Conservation (phyloP, 2,888 invertebrate species). For the Dryadula phaetusa region DNA sequence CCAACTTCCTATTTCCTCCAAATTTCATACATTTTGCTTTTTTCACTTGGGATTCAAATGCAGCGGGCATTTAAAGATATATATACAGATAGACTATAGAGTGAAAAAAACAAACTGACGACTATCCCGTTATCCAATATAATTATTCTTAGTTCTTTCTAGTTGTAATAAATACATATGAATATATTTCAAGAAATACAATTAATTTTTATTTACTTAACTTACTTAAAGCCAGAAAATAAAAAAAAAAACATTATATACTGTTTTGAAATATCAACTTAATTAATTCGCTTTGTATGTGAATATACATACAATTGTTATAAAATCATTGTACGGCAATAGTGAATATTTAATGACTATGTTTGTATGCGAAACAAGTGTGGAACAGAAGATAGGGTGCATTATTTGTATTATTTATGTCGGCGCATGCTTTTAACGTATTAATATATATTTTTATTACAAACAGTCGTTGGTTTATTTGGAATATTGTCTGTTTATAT, state of each 20-base stretch:
- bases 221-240: neutral
- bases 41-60: too few relatives aligned
- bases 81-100: too few relatives aligned
- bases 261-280: conserved; percentile 20
- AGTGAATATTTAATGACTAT: conserved; percentile 22
- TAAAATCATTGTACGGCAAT: conserved; percentile 11
- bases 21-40: too few relatives aligned
- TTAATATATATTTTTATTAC: neutral
- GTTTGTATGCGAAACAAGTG: conserved; percentile 24
- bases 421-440: neutral
- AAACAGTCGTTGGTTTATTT: too few relatives aligned
- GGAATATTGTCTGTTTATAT: too few relatives aligned
- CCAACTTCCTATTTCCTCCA: too few relatives aligned
- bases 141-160: too few relatives aligned
- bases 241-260: neutral
- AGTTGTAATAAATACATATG: too few relatives aligned
- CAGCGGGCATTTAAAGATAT: too few relatives aligned
- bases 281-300: conserved; percentile 14
- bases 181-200: neutral
- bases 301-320: conserved; percentile 22
- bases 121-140: too few relatives aligned
- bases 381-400: neutral
- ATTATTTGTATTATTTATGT: conserved; percentile 12
- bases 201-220: neutral
- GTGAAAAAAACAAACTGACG: too few relatives aligned